Evolutionary conservation across 2,113 vertebrate species (phyloP).

Genomic region (Cathartes aura): DNA sequence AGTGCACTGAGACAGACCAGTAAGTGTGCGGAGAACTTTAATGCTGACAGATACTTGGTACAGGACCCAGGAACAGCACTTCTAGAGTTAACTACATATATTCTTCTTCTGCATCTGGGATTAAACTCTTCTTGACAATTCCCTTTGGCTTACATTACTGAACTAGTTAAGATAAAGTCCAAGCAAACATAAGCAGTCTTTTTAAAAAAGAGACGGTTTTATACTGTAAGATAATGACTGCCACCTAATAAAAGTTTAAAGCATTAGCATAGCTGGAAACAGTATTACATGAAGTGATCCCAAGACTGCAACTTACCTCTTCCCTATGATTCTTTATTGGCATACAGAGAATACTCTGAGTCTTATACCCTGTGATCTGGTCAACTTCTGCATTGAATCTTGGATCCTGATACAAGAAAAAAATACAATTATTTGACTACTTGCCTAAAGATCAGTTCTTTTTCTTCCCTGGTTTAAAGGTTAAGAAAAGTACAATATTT

Average conservation of each 20-base stretch:
- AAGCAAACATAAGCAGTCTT: neutral
- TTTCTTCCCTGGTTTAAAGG: conserved; percentile 1
- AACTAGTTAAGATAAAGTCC: conserved; percentile 1
- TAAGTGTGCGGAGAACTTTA: neutral
- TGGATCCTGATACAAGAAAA: conserved; percentile 83
- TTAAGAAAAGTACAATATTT: neutral
- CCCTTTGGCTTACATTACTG: neutral
- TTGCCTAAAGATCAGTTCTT: neutral
- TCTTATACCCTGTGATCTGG: conserved; percentile 97
- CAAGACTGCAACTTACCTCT: conserved; percentile 81
- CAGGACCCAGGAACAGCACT: neutral
- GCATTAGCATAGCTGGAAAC: neutral
- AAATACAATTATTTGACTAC: conserved; percentile 21
- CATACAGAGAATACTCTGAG: conserved; percentile 97
- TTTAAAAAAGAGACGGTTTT: neutral
- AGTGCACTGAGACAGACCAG: neutral
- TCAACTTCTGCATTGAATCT: conserved; percentile 98
- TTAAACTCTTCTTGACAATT: neutral
- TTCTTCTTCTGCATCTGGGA: neutral
- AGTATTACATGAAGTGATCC: neutral
- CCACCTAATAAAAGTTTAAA: neutral
- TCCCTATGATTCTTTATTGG: conserved; percentile 97
- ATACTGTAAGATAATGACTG: neutral
- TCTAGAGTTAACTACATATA: neutral
- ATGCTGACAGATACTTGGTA: neutral